These are phyloP conservation scores for Cossypha dichroa DNA, from an alignment of 2,797 vertebrate species.

Conservation along the genomic window DNA sequence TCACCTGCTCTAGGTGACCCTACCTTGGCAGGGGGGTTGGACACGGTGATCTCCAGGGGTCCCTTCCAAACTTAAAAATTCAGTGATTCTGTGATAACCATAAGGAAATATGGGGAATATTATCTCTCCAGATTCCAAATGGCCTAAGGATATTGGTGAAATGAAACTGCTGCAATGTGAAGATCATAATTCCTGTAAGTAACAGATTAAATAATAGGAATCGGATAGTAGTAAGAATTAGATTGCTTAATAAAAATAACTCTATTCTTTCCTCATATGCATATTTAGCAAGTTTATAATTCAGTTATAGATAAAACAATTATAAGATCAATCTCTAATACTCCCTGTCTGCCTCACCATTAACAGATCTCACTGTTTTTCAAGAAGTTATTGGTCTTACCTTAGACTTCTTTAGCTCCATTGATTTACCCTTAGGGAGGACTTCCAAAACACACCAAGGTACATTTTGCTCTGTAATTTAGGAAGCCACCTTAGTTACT, in stretches of 20 bases:
- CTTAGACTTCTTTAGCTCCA: background rate
- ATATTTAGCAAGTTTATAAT: background rate
- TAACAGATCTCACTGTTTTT: background rate
- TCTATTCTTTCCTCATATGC: background rate
- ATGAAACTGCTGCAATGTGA: background rate
- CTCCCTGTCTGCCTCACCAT: rapidly evolving
- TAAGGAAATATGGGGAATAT: background rate
- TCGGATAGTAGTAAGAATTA: background rate
- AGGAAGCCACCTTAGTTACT: background rate
- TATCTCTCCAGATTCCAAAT: background rate
- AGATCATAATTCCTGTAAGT: background rate
- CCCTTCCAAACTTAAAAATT: background rate
- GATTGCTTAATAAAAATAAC: background rate
- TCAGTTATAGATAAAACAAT: background rate
- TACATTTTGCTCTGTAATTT: background rate
- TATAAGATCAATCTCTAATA: background rate
- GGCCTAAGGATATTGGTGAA: background rate
- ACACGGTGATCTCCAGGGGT: background rate
- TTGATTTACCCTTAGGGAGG: background rate
- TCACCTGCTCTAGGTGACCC: background rate
- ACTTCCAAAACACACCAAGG: background rate
- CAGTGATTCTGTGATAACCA: background rate
- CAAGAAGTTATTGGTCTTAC: background rate
- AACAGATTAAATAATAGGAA: background rate
- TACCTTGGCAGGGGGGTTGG: rapidly evolving